Percentiles rank a stretch among this genome's conserved stretches.
These are phyloP conservation scores for Xestia c-nigrum DNA, from an alignment of 2,888 invertebrate genomes.

Conservation along the genomic window DNA sequence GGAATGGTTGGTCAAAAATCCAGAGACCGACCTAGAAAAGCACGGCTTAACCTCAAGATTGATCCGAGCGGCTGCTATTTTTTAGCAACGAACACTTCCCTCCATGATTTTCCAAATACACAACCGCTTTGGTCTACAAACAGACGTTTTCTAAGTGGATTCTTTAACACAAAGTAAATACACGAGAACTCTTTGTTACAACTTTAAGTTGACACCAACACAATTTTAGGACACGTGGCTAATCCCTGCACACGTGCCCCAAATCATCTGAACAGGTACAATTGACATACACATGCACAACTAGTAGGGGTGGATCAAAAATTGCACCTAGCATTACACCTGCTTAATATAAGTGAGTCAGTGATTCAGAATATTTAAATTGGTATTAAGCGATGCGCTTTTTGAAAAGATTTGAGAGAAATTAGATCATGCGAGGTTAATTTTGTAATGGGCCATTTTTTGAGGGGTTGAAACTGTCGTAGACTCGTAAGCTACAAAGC, in stretches of 20 bases:
- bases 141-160: no score
- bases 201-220: constrained; percentile 11
- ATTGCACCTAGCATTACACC: constrained; percentile 47
- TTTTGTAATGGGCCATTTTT: constrained; percentile 19
- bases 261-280: constrained; percentile 43
- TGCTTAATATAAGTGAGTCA: constrained; percentile 58
- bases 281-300: constrained; percentile 24
- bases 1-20: no score
- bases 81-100: no score
- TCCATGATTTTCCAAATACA: neutral
- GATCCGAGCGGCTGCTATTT: no score
- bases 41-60: no score
- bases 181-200: neutral
- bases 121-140: neutral
- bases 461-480: no score
- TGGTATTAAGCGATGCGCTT: constrained; percentile 70
- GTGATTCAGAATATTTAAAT: constrained; percentile 65
- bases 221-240: constrained; percentile 53
- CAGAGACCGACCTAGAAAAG: no score
- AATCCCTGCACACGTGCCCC: constrained; percentile 54
- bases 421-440: constrained; percentile 7
- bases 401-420: constrained; percentile 32
- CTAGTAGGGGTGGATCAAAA: constrained; percentile 47
- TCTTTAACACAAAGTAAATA: no score
- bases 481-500: neutral